Percentiles rank a stretch among this genome's conserved stretches.
phyloP scores from a whole-genome alignment of 2,888 invertebrate species.

The Sinopyrophorus schimmeli region DNA sequence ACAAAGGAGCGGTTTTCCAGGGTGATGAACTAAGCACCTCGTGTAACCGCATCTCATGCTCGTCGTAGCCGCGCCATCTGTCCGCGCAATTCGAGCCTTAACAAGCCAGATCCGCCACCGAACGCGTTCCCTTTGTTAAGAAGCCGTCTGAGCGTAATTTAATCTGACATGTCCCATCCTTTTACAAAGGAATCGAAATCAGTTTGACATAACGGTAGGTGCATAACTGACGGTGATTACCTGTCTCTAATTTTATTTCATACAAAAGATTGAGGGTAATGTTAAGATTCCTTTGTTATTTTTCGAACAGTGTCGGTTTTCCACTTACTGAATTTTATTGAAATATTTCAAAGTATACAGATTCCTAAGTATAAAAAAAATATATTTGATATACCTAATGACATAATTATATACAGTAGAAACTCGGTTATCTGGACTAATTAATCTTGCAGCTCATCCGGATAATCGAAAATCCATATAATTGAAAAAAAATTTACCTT shows the following conservation, averaged over 20 bases:
- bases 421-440: too few species aligned
- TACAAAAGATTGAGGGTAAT: slow-evolving; percentile 21
- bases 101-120: slow-evolving; percentile 41
- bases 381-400: too few species aligned
- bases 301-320: too few species aligned
- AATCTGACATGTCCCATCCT: slow-evolving; percentile 36
- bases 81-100: slow-evolving; percentile 37
- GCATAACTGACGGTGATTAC: slow-evolving; percentile 32
- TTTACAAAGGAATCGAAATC: slow-evolving; percentile 30
- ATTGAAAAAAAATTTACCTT: too few species aligned
- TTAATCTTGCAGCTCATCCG: too few species aligned
- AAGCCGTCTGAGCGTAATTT: slow-evolving; percentile 34
- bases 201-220: slow-evolving; percentile 31
- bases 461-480: too few species aligned
- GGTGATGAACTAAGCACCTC: slow-evolving; percentile 54
- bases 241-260: slow-evolving; percentile 16
- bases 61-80: slow-evolving; percentile 39
- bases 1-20: slow-evolving; percentile 56
- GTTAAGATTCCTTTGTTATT: too few species aligned
- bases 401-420: too few species aligned
- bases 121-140: slow-evolving; percentile 39
- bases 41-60: slow-evolving; percentile 49
- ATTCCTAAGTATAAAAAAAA: too few species aligned
- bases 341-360: too few species aligned
- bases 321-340: too few species aligned